Conservation (phyloP, 2,797 vertebrate genomes). For the Gallirallus australis region DNA sequence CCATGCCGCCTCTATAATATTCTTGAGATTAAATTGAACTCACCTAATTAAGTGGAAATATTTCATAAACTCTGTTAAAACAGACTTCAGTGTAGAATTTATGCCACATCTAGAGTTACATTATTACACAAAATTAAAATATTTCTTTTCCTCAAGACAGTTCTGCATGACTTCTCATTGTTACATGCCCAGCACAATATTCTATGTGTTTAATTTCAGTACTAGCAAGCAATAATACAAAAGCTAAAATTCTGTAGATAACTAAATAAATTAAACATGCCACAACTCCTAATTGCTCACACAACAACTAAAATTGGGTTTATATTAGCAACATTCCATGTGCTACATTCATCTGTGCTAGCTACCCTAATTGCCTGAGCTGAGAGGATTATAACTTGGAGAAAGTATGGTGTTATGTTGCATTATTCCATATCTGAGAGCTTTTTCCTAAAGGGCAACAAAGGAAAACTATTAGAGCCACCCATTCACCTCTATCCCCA, state of each 20-base stretch:
- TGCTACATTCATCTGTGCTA: neutral
- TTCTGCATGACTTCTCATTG: slow-evolving; percentile 55
- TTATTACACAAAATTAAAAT: slow-evolving; percentile 15
- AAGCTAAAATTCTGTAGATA: slow-evolving; percentile 49
- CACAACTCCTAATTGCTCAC: slow-evolving; percentile 27
- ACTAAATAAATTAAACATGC: slow-evolving; percentile 53
- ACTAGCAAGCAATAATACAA: slow-evolving; percentile 19
- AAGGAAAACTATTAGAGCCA: neutral
- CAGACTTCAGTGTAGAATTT: neutral
- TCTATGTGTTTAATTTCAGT: slow-evolving; percentile 37
- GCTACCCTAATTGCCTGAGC: slow-evolving; percentile 7
- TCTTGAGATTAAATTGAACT: slow-evolving; percentile 20
- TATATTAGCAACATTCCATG: neutral
- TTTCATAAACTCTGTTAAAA: slow-evolving; percentile 35
- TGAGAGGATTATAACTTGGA: slow-evolving; percentile 34
- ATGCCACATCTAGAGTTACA: neutral
- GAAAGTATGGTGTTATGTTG: neutral
- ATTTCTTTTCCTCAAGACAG: slow-evolving; percentile 16
- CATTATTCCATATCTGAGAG: neutral
- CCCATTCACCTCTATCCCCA: neutral
- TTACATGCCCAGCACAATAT: neutral
- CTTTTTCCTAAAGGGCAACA: neutral
- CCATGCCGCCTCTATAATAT: neutral
- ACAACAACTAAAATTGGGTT: slow-evolving; percentile 6
- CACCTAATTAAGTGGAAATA: slow-evolving; percentile 29